Evolutionary conservation across 2,888 invertebrate species (phyloP).

Genomic region (Agonopterix alstromeriana): DNA sequence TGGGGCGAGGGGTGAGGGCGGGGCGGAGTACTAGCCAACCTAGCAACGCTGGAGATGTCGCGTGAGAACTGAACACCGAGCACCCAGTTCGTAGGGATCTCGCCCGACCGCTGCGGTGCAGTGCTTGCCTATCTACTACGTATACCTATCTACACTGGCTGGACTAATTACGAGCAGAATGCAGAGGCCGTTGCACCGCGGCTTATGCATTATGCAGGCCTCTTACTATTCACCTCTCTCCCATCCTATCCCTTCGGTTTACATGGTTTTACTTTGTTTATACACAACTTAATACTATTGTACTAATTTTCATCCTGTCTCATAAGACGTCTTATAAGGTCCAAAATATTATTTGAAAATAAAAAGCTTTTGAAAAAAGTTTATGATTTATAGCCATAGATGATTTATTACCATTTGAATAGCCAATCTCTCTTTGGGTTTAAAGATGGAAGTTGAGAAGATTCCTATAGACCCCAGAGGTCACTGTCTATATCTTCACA

Average conservation of each 20-base stretch:
- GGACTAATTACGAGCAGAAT: slow-evolving; percentile 53
- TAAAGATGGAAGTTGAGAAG: no score
- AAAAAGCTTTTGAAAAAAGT: not conserved
- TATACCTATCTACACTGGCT: slow-evolving; percentile 8
- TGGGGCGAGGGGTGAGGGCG: slow-evolving; percentile 2
- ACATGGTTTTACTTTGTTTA: not conserved
- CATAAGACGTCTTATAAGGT: no score
- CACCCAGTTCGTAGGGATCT: slow-evolving; percentile 2
- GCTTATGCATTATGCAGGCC: slow-evolving; percentile 42
- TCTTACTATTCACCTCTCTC: slow-evolving; percentile 11
- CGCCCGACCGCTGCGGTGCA: slow-evolving; percentile 1
- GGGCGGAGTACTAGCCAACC: not conserved
- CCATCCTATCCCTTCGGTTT: slow-evolving; percentile 14
- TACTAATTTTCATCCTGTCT: no score
- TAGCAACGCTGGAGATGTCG: slow-evolving; percentile 6
- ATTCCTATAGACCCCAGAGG: no score
- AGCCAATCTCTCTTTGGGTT: no score
- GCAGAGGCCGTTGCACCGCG: slow-evolving; percentile 49
- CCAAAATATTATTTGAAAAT: no score
- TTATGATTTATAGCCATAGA: not conserved
- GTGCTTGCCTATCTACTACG: slow-evolving; percentile 2
- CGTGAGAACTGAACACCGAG: slow-evolving; percentile 3
- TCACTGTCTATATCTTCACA: no score
- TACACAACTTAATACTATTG: no score
- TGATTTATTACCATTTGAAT: not conserved